These are phyloP conservation scores for Ailurus styani DNA, from an alignment of 2,113 vertebrate species.

Conservation along the genomic window DNA sequence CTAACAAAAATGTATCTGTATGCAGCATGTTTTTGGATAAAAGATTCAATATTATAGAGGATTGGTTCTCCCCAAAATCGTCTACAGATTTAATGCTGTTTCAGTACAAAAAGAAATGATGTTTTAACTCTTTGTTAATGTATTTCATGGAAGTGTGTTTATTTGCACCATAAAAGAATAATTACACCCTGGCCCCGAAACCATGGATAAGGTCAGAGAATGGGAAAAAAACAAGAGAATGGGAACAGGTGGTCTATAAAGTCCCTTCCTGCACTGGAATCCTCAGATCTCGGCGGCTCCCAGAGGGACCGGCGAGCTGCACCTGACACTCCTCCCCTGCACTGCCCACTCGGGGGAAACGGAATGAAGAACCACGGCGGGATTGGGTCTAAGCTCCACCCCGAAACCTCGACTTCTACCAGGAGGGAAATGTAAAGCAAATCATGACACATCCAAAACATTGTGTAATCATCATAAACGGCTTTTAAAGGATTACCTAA, in stretches of 20 bases:
- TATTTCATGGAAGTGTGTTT: not conserved
- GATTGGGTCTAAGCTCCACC: not conserved
- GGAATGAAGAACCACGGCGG: fast-evolving
- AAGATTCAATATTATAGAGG: not conserved
- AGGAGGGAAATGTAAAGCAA: not conserved
- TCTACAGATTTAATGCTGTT: not conserved
- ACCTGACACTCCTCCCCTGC: not conserved
- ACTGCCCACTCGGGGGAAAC: not conserved
- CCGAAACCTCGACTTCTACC: not conserved
- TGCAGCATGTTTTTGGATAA: not conserved
- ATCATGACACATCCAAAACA: not conserved
- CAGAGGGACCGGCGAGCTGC: fast-evolving
- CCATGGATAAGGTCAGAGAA: not conserved
- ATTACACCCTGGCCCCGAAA: not conserved
- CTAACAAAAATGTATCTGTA: not conserved
- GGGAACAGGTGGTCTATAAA: fast-evolving
- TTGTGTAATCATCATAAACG: not conserved
- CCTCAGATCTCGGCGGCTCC: not conserved
- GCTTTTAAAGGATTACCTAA: slow-evolving; percentile 31
- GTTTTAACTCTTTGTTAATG: not conserved
- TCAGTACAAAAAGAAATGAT: not conserved
- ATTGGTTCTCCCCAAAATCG: not conserved
- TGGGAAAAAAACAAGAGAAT: not conserved
- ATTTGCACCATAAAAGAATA: not conserved
- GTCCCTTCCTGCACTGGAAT: not conserved